These are phyloP conservation scores for Nymphalis urticae DNA, from an alignment of 2,888 invertebrate species.

Conservation along the genomic window DNA sequence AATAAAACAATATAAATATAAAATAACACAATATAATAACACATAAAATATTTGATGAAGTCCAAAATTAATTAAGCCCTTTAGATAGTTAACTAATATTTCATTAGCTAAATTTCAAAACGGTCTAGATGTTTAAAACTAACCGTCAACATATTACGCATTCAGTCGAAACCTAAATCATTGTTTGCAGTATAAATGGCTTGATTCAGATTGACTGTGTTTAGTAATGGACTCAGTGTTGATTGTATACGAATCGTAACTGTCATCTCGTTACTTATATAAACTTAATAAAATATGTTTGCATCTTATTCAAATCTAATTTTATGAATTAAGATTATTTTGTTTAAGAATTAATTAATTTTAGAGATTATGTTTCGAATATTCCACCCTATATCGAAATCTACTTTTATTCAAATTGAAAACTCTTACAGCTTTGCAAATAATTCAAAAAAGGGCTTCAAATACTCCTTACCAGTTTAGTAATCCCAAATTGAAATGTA, in stretches of 20 bases:
- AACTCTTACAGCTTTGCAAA: too few relatives aligned
- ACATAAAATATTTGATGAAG: background rate
- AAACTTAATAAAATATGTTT: background rate
- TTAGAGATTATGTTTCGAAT: too few relatives aligned
- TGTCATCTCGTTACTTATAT: background rate
- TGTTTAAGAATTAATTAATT: too few relatives aligned
- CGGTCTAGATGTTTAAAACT: too few relatives aligned
- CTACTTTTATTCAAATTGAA: too few relatives aligned
- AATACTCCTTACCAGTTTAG: too few relatives aligned
- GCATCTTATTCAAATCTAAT: too few relatives aligned
- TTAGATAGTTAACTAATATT: background rate
- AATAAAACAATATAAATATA: background rate
- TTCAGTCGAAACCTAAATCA: slow-evolving; percentile 2
- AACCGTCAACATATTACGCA: background rate
- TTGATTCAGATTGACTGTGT: background rate
- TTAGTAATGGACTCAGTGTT: background rate
- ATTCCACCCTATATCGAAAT: too few relatives aligned
- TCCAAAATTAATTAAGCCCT: background rate
- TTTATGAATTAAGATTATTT: too few relatives aligned
- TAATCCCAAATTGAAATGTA: too few relatives aligned
- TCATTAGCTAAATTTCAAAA: background rate
- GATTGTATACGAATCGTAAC: background rate
- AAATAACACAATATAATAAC: background rate
- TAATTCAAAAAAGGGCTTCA: too few relatives aligned
- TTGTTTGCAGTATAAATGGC: background rate